phyloP scores from a whole-genome alignment of 2,797 vertebrate genomes.

The Pipistrellus pipistrellus region DNA sequence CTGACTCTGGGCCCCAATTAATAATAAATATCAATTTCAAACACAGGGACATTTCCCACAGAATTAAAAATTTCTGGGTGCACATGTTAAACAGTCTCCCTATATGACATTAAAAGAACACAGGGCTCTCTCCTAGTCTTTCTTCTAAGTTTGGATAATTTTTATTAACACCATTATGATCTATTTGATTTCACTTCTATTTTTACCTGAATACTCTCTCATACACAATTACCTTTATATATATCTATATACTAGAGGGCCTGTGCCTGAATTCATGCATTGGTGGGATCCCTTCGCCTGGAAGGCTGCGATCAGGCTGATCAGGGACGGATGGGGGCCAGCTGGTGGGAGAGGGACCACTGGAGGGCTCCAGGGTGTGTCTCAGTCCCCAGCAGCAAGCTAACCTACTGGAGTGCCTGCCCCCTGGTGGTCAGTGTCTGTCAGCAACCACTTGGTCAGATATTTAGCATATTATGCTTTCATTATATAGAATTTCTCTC shows the following conservation, averaged over 20 bases:
- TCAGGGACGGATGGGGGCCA: accelerated
- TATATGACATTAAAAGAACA: background rate
- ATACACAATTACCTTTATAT: background rate
- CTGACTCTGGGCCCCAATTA: background rate
- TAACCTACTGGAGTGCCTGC: no score
- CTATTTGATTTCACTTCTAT: background rate
- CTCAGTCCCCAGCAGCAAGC: no score
- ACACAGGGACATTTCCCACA: background rate
- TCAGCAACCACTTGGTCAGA: no score
- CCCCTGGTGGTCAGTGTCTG: no score
- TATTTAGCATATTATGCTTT: no score
- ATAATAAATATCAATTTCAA: background rate
- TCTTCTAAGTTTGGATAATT: background rate
- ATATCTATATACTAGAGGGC: no score
- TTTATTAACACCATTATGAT: background rate
- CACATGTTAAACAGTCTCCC: background rate
- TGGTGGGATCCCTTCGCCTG: no score
- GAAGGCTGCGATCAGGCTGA: no score
- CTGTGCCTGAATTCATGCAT: no score
- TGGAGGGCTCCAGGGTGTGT: no score
- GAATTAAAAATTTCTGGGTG: background rate
- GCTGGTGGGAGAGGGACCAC: no score
- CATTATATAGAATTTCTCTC: no score
- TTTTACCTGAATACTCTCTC: background rate
- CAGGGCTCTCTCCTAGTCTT: background rate